Conservation (phyloP, 2,888 invertebrate species). For the Drosophila siamana region DNA sequence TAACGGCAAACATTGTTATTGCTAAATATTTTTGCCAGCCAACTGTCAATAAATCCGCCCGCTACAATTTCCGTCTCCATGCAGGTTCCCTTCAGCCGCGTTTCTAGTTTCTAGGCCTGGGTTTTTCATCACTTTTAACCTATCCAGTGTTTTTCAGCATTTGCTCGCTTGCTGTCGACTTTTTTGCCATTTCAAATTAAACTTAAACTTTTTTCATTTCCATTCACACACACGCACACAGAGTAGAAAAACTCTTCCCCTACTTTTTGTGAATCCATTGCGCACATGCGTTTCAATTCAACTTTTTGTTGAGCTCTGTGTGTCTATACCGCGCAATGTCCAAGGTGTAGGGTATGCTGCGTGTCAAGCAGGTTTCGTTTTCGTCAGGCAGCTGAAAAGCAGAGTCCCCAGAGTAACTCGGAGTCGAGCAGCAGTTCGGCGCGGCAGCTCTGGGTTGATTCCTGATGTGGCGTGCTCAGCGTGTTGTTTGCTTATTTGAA, state of each 20-base stretch:
- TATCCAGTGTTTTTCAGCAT: slow-evolving; percentile 30
- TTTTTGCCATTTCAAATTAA: slow-evolving; percentile 78
- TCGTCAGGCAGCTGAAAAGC: background rate
- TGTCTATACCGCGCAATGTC: slow-evolving; percentile 3
- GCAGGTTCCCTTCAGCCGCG: background rate
- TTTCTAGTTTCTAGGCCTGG: slow-evolving; percentile 25
- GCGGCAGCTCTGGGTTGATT: slow-evolving; percentile 33
- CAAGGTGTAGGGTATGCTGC: background rate
- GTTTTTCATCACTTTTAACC: slow-evolving; percentile 57
- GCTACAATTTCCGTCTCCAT: slow-evolving; percentile 17
- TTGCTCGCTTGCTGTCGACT: slow-evolving; percentile 53
- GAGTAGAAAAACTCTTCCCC: slow-evolving; percentile 51
- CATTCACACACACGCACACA: slow-evolving; percentile 65
- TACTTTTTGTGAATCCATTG: slow-evolving; percentile 52
- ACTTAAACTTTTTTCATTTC: slow-evolving; percentile 79
- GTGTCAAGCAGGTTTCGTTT: background rate
- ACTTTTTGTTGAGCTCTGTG: slow-evolving; percentile 46
- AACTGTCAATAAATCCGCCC: slow-evolving; percentile 43
- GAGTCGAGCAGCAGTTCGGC: background rate
- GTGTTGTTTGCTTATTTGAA: slow-evolving; percentile 65
- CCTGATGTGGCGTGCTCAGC: slow-evolving; percentile 69
- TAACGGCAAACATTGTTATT: slow-evolving; percentile 48
- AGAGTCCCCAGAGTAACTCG: slow-evolving; percentile 10
- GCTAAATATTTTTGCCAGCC: slow-evolving; percentile 46
- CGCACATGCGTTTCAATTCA: slow-evolving; percentile 79